Conservation (phyloP, 1,140 invertebrate genomes). For the Lucilia cuprina region DNA sequence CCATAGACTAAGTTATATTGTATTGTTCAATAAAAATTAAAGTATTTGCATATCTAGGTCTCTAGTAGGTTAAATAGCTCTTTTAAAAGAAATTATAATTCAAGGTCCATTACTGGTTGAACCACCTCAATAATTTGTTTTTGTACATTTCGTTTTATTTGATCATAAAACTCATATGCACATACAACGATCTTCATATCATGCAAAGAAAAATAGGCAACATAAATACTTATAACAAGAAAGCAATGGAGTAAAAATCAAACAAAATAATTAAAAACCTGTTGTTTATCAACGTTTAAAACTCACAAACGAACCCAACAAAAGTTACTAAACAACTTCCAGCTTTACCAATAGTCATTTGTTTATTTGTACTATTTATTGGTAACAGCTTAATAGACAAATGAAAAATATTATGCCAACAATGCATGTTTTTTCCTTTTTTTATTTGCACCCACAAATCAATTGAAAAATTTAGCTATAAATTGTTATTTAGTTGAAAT, state of each 20-base stretch:
- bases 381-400: neutral
- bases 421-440: conserved; percentile 15
- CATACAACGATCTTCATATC: neutral
- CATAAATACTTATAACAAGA: neutral
- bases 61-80: neutral
- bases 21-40: too few relatives aligned
- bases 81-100: neutral
- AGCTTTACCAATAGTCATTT: neutral
- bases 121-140: neutral
- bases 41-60: too few relatives aligned
- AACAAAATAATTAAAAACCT: neutral
- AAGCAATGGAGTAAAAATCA: neutral
- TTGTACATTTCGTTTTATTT: neutral
- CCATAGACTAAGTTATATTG: too few relatives aligned
- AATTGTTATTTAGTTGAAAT: neutral
- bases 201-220: neutral
- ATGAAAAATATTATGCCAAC: neutral
- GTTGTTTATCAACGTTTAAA: neutral
- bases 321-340: neutral
- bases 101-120: neutral
- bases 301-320: neutral
- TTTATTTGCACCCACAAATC: neutral
- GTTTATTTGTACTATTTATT: neutral
- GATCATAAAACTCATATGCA: neutral
- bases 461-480: neutral